These are phyloP conservation scores for Scaptomyza polygonia DNA, from an alignment of 2,888 invertebrate genomes.

Conservation along the genomic window DNA sequence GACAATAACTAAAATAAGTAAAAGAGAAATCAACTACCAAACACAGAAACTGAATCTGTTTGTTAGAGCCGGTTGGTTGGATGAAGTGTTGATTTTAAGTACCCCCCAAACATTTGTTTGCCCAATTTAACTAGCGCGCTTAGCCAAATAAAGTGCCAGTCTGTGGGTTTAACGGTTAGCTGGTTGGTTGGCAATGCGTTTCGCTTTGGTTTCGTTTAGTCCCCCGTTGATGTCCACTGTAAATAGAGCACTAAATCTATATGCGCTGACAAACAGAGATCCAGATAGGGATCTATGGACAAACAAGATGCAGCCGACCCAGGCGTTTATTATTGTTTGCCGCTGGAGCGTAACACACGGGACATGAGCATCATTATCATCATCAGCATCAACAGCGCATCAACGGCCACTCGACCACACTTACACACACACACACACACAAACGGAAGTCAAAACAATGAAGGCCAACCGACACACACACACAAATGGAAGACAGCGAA, in stretches of 20 bases:
- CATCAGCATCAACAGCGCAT: constrained; percentile 39
- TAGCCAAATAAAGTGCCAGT: constrained; percentile 52
- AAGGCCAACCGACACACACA: constrained; percentile 46
- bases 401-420: constrained; percentile 43
- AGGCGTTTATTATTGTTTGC: constrained; percentile 73
- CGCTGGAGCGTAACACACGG: constrained; percentile 47
- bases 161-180: constrained; percentile 23
- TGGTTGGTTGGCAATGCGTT: constrained; percentile 3
- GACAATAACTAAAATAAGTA: constrained; percentile 12
- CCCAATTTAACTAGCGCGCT: constrained; percentile 64
- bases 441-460: constrained; percentile 73
- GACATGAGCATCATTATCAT: constrained; percentile 35
- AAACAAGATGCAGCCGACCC: constrained; percentile 50
- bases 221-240: constrained; percentile 44
- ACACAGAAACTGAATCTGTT: constrained; percentile 11
- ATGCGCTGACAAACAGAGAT: constrained; percentile 50
- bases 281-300: constrained; percentile 49
- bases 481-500: constrained; percentile 4
- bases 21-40: constrained; percentile 4
- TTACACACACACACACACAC: constrained; percentile 9
- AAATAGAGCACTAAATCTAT: constrained; percentile 70
- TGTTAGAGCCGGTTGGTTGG: neutral
- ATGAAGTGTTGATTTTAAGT: constrained; percentile 9
- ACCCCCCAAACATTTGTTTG: constrained; percentile 66
- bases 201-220: constrained; percentile 37